Conservation (phyloP, 1,140 invertebrate genomes). For the Euwallacea similis region DNA sequence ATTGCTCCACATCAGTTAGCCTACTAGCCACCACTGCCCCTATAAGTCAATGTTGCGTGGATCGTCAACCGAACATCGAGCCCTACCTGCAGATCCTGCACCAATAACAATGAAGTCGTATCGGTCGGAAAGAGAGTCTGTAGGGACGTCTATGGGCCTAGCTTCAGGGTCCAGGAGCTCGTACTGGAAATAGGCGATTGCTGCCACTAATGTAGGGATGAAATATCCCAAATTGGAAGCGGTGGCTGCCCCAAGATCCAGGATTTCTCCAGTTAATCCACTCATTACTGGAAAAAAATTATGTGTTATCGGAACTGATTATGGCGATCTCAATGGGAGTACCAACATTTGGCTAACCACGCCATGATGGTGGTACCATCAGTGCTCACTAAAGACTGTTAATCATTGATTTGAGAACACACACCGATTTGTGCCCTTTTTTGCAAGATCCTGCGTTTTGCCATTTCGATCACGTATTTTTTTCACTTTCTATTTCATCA, state of each 20-base stretch:
- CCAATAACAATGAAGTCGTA: constrained; percentile 93
- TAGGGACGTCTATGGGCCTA: constrained; percentile 66
- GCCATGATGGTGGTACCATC: not conserved
- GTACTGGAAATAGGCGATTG: constrained; percentile 81
- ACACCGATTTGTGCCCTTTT: not conserved
- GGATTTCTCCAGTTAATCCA: constrained; percentile 42
- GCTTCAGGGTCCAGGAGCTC: constrained; percentile 75
- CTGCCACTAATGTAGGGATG: constrained; percentile 75
- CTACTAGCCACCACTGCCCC: constrained; percentile 89
- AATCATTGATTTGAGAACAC: constrained; percentile 17
- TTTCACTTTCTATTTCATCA: constrained; percentile 36
- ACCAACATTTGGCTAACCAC: too few relatives aligned
- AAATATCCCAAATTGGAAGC: constrained; percentile 57
- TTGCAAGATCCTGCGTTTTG: constrained; percentile 32
- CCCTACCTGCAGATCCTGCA: constrained; percentile 84
- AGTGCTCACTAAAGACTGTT: constrained; percentile 18
- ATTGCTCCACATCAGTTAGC: constrained; percentile 75
- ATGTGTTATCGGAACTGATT: not conserved
- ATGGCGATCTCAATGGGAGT: too few relatives aligned
- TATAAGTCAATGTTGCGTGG: constrained; percentile 41
- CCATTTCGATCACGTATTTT: constrained; percentile 27
- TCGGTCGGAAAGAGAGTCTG: constrained; percentile 64
- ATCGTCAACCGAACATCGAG: not conserved
- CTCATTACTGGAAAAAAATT: constrained; percentile 46
- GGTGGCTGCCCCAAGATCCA: constrained; percentile 52